Conservation (phyloP, 2,888 invertebrate genomes). For the Bellardia pandia region DNA sequence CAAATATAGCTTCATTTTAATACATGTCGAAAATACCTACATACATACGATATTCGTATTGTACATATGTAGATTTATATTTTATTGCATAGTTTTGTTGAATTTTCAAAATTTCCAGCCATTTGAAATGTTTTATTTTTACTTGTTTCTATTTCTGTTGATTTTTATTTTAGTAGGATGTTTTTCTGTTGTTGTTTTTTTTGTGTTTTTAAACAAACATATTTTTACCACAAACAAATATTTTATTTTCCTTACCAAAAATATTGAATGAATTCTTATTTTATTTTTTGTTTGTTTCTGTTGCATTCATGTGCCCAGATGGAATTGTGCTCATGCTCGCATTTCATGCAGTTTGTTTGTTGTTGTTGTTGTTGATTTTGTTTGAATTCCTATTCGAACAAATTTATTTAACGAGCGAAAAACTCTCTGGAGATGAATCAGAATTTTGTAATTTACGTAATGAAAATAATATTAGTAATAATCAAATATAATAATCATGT, state of each 20-base stretch:
- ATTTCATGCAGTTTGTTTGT: slow-evolving; percentile 24
- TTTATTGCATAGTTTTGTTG: slow-evolving; percentile 38
- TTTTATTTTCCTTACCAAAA: slow-evolving; percentile 7
- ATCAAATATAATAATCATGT: slow-evolving; percentile 19
- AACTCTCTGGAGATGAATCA: slow-evolving; percentile 34
- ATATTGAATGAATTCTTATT: slow-evolving; percentile 35
- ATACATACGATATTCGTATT: not conserved
- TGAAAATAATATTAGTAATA: slow-evolving; percentile 40
- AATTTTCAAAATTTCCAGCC: slow-evolving; percentile 37
- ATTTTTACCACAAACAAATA: slow-evolving; percentile 25
- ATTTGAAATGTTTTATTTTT: slow-evolving; percentile 37
- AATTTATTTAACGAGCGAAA: slow-evolving; percentile 24
- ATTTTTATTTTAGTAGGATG: slow-evolving; percentile 41
- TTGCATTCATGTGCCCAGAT: slow-evolving; percentile 22
- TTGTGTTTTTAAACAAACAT: slow-evolving; percentile 28
- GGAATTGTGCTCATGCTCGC: not conserved
- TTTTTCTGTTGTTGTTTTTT: slow-evolving; percentile 4
- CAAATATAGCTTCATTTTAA: slow-evolving; percentile 46
- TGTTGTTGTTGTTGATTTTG: not conserved
- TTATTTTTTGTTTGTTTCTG: not conserved
- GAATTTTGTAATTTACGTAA: slow-evolving; percentile 53
- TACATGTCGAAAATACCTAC: slow-evolving; percentile 39
- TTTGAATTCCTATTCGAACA: slow-evolving; percentile 26
- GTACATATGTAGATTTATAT: slow-evolving; percentile 6
- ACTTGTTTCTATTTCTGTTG: not conserved